Percentiles rank a stretch among this genome's conserved stretches.
Evolutionary conservation across 2,888 invertebrate species (phyloP).

Genomic region (Scaptomyza parva): DNA sequence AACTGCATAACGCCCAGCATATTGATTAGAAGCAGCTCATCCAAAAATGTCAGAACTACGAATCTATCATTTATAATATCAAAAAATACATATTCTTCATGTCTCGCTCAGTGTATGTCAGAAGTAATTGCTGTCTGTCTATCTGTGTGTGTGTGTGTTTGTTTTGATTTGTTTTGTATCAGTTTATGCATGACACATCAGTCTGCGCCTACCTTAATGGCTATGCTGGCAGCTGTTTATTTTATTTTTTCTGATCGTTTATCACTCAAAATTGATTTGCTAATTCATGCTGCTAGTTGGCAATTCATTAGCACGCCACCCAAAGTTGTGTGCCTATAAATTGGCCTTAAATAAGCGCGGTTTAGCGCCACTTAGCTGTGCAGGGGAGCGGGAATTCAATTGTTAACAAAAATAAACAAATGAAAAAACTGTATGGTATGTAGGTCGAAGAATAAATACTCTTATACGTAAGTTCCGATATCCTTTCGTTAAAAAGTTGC

Average conservation of each 20-base stretch:
- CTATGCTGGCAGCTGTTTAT: slow-evolving; percentile 33
- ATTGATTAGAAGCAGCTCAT: slow-evolving; percentile 49
- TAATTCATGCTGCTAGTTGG: slow-evolving; percentile 65
- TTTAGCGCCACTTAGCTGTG: slow-evolving; percentile 63
- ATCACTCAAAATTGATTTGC: slow-evolving; percentile 70
- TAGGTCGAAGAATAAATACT: background rate
- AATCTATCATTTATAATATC: slow-evolving; percentile 13
- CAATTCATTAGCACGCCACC: slow-evolving; percentile 63
- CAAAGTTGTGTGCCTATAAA: slow-evolving; percentile 48
- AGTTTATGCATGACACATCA: slow-evolving; percentile 45
- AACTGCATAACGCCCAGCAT: slow-evolving; percentile 40
- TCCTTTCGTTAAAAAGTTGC: no score
- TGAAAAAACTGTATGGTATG: background rate
- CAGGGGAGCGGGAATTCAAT: slow-evolving; percentile 22
- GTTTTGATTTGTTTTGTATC: slow-evolving; percentile 33
- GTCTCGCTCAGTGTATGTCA: background rate
- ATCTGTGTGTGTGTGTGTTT: slow-evolving; percentile 15
- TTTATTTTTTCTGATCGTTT: slow-evolving; percentile 39
- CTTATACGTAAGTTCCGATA: background rate
- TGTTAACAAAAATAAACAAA: background rate
- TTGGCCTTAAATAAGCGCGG: slow-evolving; percentile 32
- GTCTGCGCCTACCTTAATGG: slow-evolving; percentile 37
- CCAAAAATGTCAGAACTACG: slow-evolving; percentile 17
- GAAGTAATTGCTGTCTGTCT: no score
- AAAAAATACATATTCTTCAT: slow-evolving; percentile 16